Evolutionary conservation across 35 echinoderm and acorn worm species (phyloP).

Genomic region (Acanthaster planci): DNA sequence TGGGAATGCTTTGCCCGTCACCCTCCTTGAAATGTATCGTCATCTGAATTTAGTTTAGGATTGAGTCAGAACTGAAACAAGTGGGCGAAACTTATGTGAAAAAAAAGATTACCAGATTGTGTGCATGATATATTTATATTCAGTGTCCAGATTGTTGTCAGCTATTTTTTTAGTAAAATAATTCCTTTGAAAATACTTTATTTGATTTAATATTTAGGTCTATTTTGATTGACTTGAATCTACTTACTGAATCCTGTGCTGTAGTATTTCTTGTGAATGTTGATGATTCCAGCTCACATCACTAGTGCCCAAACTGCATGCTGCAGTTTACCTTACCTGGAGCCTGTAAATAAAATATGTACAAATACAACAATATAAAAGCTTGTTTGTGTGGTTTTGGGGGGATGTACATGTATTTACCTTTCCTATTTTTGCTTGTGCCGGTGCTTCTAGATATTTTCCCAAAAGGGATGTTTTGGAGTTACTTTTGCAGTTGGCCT

Average conservation of each 20-base stretch:
- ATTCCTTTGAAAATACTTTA: background rate
- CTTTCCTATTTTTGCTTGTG: too few relatives aligned
- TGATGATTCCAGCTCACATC: background rate
- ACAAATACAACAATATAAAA: conserved; percentile 11
- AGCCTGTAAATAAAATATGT: conserved; percentile 27
- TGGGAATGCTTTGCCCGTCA: too few relatives aligned
- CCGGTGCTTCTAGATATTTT: too few relatives aligned
- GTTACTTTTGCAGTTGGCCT: too few relatives aligned
- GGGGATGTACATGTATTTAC: too few relatives aligned
- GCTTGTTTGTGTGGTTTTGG: background rate
- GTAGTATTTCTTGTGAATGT: background rate
- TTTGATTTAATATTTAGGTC: background rate
- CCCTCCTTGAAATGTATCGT: too few relatives aligned
- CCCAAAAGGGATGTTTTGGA: too few relatives aligned
- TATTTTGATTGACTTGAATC: background rate
- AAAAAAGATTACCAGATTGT: too few relatives aligned
- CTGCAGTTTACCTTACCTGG: background rate
- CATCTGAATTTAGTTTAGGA: too few relatives aligned
- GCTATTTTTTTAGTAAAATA: background rate
- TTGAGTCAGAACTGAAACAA: too few relatives aligned
- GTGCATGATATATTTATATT: too few relatives aligned
- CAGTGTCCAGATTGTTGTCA: background rate
- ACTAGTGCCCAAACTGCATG: conserved; percentile 26
- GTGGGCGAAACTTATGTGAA: too few relatives aligned
- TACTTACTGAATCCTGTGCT: background rate